These are phyloP conservation scores for Mizuhopecten yessoensis DNA, from an alignment of 1,140 invertebrate genomes.

Conservation along the genomic window DNA sequence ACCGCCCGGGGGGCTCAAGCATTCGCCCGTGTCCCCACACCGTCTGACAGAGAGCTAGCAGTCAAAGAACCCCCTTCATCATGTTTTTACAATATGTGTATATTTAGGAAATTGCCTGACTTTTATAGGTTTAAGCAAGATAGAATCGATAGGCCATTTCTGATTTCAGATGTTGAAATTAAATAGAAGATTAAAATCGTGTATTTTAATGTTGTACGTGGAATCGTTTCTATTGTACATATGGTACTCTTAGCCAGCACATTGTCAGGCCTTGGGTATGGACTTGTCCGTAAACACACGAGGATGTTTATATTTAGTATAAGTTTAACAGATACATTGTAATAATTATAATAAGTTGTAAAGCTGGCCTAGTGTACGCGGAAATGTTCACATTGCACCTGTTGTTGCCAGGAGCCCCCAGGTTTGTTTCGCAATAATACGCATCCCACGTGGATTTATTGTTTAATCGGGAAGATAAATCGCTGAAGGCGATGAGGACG, in stretches of 20 bases:
- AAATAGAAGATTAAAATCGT: background rate
- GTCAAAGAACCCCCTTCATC: background rate
- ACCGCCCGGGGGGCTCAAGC: conserved; percentile 95
- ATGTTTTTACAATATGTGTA: background rate
- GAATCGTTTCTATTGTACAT: background rate
- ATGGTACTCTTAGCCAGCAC: background rate
- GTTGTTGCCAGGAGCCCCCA: background rate
- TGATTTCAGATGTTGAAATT: background rate
- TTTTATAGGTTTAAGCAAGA: background rate
- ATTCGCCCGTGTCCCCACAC: conserved; percentile 89
- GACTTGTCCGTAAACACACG: background rate
- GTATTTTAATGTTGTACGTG: background rate
- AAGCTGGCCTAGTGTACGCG: background rate
- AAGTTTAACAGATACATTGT: background rate
- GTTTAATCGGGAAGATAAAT: background rate
- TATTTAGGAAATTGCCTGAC: background rate
- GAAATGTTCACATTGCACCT: background rate
- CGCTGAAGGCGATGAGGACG: background rate
- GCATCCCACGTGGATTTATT: background rate
- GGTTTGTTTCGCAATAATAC: background rate
- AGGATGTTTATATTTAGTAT: background rate
- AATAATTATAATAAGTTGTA: background rate
- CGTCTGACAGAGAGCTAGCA: background rate
- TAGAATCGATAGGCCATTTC: background rate
- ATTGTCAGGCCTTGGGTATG: background rate